Conservation (phyloP, 2,888 invertebrate species). For the Drosophila histrio region DNA sequence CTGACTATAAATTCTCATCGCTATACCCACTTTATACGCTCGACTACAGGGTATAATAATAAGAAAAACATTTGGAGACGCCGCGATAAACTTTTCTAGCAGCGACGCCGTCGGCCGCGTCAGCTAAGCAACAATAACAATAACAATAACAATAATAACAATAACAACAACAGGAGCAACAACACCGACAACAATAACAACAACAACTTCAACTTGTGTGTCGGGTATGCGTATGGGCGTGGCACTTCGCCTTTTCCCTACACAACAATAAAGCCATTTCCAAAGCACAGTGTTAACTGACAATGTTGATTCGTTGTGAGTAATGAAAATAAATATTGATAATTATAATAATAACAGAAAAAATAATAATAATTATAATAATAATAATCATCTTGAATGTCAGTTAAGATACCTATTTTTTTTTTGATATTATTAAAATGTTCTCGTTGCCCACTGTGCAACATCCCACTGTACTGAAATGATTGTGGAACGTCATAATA, state of each 20-base stretch:
- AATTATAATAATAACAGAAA: not conserved
- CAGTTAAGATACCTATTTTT: not conserved
- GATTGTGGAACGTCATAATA: not conserved
- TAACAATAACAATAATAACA: not conserved
- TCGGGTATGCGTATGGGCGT: slow-evolving; percentile 4
- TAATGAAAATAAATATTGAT: not conserved
- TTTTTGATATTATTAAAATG: not conserved
- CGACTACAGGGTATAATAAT: slow-evolving; percentile 16
- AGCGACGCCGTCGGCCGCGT: slow-evolving; percentile 15
- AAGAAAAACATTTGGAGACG: slow-evolving; percentile 42
- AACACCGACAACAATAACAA: slow-evolving; percentile 5
- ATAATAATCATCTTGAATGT: not conserved
- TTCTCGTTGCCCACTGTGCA: not conserved
- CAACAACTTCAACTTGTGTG: slow-evolving; percentile 11
- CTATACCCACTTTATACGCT: not conserved
- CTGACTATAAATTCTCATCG: not conserved
- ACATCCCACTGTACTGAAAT: not conserved
- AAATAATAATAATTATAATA: not conserved
- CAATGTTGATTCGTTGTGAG: not conserved
- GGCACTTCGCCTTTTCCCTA: not conserved
- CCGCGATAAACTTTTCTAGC: slow-evolving; percentile 38
- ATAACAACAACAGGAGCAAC: not conserved
- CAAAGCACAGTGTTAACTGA: not conserved
- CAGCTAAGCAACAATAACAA: slow-evolving; percentile 18
- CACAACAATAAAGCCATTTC: not conserved